phyloP scores from a whole-genome alignment of 1,140 invertebrate genomes.

The Hirudo medicinalis region DNA sequence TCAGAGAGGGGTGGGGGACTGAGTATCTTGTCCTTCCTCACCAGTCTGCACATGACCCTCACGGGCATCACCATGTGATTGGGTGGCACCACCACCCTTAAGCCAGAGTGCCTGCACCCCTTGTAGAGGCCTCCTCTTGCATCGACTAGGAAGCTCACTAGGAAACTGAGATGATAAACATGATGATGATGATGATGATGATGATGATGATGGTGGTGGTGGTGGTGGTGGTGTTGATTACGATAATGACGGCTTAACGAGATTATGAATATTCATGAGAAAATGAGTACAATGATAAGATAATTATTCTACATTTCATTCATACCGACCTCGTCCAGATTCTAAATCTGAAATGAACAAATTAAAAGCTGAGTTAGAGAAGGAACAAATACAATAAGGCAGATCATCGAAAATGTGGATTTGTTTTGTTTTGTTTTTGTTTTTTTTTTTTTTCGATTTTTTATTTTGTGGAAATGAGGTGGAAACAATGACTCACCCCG shows the following conservation, averaged over 20 bases:
- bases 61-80: slow-evolving; percentile 25
- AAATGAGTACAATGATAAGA: not conserved
- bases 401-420: too few relatives aligned
- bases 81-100: slow-evolving; percentile 91
- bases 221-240: too few relatives aligned
- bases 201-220: too few relatives aligned
- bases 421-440: too few relatives aligned
- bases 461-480: too few relatives aligned
- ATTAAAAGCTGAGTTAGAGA: too few relatives aligned
- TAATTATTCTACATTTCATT: not conserved
- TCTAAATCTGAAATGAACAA: too few relatives aligned
- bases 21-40: slow-evolving; percentile 13
- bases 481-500: too few relatives aligned
- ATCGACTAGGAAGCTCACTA: slow-evolving; percentile 97
- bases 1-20: slow-evolving; percentile 12
- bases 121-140: slow-evolving; percentile 95
- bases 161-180: slow-evolving; percentile 56
- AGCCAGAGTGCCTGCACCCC: slow-evolving; percentile 90
- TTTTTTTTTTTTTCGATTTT: too few relatives aligned
- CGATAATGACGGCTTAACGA: not conserved
- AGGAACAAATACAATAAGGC: too few relatives aligned
- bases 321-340: too few relatives aligned
- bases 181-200: too few relatives aligned
- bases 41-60: slow-evolving; percentile 20
- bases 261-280: not conserved